These are phyloP conservation scores for Aphidius gifuensis DNA, from an alignment of 1,140 invertebrate genomes.

Conservation along the genomic window DNA sequence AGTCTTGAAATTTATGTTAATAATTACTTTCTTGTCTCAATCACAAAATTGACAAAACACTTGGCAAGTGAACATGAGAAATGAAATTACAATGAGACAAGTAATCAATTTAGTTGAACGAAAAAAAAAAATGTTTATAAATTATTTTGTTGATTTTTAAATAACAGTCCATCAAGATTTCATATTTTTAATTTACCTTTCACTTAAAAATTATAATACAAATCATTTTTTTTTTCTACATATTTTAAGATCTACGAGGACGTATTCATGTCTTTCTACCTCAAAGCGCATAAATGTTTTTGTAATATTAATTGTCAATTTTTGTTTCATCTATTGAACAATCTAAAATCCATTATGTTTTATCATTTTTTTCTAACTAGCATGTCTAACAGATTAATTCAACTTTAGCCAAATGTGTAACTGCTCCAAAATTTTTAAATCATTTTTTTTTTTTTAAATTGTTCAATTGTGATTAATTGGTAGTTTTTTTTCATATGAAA, in stretches of 20 bases:
- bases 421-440: too few species aligned
- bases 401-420: not conserved
- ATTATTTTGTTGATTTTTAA: not conserved
- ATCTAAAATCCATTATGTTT: conserved; percentile 17
- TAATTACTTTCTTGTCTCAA: conserved; percentile 1
- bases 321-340: conserved; percentile 17
- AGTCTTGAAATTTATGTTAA: too few species aligned
- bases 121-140: not conserved
- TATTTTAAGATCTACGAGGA: not conserved
- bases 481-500: too few species aligned
- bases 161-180: not conserved
- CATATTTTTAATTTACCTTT: too few species aligned
- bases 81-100: conserved; percentile 11
- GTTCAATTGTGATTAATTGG: too few species aligned
- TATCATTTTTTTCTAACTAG: conserved; percentile 9
- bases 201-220: too few species aligned
- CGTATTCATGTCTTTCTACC: conserved; percentile 10
- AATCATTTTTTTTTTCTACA: too few species aligned
- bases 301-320: not conserved
- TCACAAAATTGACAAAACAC: conserved; percentile 19
- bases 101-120: conserved; percentile 1
- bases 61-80: conserved; percentile 14
- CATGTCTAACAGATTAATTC: conserved; percentile 19
- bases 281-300: conserved; percentile 22
- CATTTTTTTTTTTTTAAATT: too few species aligned